A percentile compares a stretch with the other conserved stretches of the same genome.
phyloP scores from a whole-genome alignment of 2,113 vertebrate species.

The Dissostichus mawsoni region DNA sequence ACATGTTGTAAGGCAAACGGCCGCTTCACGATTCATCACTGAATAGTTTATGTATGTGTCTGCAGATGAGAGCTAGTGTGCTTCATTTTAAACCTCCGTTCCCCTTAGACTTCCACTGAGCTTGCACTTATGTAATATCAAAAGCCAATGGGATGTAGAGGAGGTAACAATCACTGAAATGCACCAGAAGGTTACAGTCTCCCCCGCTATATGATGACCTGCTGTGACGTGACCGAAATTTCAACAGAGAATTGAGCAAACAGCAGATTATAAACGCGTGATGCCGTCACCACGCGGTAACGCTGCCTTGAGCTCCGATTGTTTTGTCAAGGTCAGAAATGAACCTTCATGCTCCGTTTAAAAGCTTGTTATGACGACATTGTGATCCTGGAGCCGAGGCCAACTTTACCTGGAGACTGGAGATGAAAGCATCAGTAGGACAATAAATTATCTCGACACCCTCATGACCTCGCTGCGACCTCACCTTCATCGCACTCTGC shows the following conservation, averaged over 20 bases:
- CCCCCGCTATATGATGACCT: neutral
- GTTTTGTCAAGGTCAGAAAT: constrained; percentile 19
- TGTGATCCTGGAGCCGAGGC: constrained; percentile 3
- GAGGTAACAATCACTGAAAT: neutral
- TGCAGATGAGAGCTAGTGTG: neutral
- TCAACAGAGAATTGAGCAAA: neutral
- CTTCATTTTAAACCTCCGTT: neutral
- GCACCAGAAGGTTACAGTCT: neutral
- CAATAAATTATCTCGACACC: constrained; percentile 38
- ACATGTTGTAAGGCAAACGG: neutral
- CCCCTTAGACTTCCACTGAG: neutral
- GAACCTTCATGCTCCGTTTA: neutral
- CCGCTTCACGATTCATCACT: neutral
- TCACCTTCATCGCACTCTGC: constrained; percentile 6
- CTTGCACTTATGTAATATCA: neutral
- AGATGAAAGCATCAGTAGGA: constrained; percentile 9
- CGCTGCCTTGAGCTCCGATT: neutral
- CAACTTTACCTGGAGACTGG: constrained; percentile 9
- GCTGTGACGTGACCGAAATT: neutral
- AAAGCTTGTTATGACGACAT: neutral
- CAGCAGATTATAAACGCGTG: neutral
- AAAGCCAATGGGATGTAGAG: neutral
- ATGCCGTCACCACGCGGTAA: neutral
- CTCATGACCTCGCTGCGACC: constrained; percentile 30
- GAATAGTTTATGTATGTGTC: neutral